Percentiles rank a stretch among this genome's conserved stretches.
Evolutionary conservation across 2,113 vertebrate species (phyloP).

Genomic region (Micronycteris hirsuta): DNA sequence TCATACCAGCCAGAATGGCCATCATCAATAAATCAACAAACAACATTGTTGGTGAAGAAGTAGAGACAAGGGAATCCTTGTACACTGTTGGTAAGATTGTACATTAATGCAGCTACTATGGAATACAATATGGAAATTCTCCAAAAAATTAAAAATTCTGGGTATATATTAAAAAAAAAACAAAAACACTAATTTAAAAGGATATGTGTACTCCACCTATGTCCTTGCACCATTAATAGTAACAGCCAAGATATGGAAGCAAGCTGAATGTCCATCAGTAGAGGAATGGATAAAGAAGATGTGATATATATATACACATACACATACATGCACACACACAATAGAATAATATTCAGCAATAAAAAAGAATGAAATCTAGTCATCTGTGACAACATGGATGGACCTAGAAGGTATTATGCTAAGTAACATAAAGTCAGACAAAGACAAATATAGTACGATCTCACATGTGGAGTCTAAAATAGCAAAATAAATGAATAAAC

Average conservation of each 20-base stretch:
- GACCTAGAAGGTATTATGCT: not conserved
- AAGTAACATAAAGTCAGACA: not conserved
- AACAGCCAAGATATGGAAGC: not conserved
- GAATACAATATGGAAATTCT: not conserved
- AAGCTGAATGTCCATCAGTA: not conserved
- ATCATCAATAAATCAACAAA: not conserved
- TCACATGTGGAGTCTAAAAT: not conserved
- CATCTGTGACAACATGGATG: not conserved
- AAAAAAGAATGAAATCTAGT: not conserved
- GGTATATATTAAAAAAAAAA: not conserved
- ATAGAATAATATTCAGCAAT: not conserved
- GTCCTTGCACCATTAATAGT: not conserved
- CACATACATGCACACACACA: not conserved
- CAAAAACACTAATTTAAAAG: not conserved
- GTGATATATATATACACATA: no score
- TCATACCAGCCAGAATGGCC: not conserved
- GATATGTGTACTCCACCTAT: not conserved
- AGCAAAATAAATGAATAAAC: not conserved
- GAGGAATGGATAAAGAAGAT: not conserved
- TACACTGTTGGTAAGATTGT: not conserved
- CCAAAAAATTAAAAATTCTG: not conserved
- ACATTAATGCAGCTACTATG: not conserved
- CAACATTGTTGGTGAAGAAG: not conserved
- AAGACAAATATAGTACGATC: not conserved
- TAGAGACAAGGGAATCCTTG: not conserved